phyloP scores from a whole-genome alignment of 1,140 invertebrate genomes.

The Heliconius melpomene region DNA sequence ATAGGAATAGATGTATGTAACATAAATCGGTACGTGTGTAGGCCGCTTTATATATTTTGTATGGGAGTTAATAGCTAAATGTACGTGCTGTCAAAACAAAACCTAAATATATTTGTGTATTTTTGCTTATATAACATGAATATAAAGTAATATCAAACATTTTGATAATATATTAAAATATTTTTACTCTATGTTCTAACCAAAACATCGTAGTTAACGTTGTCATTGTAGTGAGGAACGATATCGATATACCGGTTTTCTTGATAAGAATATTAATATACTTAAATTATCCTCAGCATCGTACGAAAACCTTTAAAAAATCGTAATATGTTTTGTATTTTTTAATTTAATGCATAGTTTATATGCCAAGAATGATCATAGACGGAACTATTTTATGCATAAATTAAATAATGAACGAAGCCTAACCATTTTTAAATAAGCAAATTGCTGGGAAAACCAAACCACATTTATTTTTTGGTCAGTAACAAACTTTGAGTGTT shows the following conservation, averaged over 20 bases:
- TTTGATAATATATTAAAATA: neutral
- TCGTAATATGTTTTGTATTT: neutral
- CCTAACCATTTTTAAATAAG: neutral
- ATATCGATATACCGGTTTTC: slow-evolving; percentile 29
- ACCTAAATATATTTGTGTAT: neutral
- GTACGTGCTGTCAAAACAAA: neutral
- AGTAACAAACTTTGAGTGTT: no score
- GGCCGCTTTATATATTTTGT: neutral
- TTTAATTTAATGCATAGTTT: slow-evolving; percentile 5
- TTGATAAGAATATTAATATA: slow-evolving; percentile 30
- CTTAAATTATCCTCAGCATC: neutral
- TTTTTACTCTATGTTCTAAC: neutral
- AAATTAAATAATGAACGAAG: neutral
- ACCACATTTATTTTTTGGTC: no score
- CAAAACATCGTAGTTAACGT: slow-evolving; percentile 15
- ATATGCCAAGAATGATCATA: neutral
- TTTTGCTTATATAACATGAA: no score
- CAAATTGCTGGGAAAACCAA: no score
- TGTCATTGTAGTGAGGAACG: slow-evolving; percentile 23
- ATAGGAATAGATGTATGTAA: slow-evolving; percentile 41
- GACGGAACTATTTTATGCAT: neutral
- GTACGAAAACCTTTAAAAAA: slow-evolving; percentile 5
- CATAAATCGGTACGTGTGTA: neutral
- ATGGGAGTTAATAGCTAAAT: neutral
- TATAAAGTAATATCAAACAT: neutral